Conservation (phyloP, 2,797 vertebrate genomes). For the Molossus molossus region DNA sequence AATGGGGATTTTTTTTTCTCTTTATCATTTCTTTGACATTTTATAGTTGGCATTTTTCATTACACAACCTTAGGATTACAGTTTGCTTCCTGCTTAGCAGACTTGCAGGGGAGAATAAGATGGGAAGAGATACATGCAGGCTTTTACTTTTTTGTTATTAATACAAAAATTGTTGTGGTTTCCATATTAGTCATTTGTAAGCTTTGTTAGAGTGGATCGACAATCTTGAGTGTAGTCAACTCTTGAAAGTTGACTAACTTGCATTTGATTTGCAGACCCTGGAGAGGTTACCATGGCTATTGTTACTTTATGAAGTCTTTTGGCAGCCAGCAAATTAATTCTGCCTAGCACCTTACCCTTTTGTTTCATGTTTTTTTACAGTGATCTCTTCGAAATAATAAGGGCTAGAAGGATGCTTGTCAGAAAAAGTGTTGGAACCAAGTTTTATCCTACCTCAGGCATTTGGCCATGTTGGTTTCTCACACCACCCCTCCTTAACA, state of each 20-base stretch:
- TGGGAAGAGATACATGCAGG: background rate
- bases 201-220: background rate
- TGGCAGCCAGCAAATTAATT: constrained; percentile 8
- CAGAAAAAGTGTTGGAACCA: background rate
- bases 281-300: background rate
- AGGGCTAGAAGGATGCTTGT: background rate
- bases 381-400: background rate
- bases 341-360: background rate
- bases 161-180: constrained; percentile 29
- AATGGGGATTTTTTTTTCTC: background rate
- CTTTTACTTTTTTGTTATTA: constrained; percentile 28
- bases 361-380: constrained; percentile 45
- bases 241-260: background rate
- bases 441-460: constrained; percentile 2
- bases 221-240: background rate
- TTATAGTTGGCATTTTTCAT: background rate
- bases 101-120: background rate
- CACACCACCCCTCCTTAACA: background rate
- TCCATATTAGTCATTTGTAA: constrained; percentile 4
- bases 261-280: background rate
- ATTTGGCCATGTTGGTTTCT: constrained; percentile 39
- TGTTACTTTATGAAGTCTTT: constrained; percentile 2
- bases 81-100: background rate
- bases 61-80: background rate
- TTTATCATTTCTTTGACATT: constrained; percentile 9